Percentiles rank a stretch among this genome's conserved stretches.
Conservation (phyloP, 2,113 vertebrate genomes). For the Phaethornis superciliosus region DNA sequence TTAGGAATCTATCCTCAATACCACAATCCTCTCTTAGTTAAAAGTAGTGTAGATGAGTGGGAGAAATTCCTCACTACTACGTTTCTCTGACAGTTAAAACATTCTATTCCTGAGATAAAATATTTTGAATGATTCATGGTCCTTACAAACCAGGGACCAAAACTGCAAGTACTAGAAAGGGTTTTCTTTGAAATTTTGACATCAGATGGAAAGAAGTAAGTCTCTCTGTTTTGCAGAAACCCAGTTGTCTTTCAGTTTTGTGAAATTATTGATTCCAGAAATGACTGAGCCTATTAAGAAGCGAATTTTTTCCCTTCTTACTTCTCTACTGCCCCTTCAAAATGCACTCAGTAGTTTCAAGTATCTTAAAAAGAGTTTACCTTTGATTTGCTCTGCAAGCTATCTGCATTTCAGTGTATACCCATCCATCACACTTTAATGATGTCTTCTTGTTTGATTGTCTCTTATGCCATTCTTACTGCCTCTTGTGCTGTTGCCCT, state of each 20-base stretch:
- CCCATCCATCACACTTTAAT: not conserved
- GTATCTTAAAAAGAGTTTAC: not conserved
- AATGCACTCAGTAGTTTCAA: not conserved
- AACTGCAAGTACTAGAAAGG: not conserved
- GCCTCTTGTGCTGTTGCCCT: not conserved
- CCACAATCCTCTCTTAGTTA: not conserved
- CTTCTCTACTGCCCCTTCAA: not conserved
- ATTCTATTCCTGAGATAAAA: not conserved
- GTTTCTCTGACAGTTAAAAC: not conserved
- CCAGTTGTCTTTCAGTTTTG: not conserved
- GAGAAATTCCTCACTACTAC: not conserved
- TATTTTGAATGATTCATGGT: not conserved
- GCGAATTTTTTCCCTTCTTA: not conserved
- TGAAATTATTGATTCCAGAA: not conserved
- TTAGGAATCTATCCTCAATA: not conserved
- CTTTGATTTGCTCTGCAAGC: not conserved
- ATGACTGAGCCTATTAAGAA: not conserved
- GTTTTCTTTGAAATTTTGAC: not conserved
- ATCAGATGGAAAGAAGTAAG: not conserved
- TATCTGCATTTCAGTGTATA: not conserved
- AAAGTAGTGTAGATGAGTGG: not conserved
- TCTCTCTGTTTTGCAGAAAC: not conserved
- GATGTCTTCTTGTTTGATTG: not conserved
- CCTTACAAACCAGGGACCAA: not conserved
- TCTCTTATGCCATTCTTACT: not conserved